These are phyloP conservation scores for Eidolon dupreanum DNA, from an alignment of 2,797 vertebrate species.

Conservation along the genomic window DNA sequence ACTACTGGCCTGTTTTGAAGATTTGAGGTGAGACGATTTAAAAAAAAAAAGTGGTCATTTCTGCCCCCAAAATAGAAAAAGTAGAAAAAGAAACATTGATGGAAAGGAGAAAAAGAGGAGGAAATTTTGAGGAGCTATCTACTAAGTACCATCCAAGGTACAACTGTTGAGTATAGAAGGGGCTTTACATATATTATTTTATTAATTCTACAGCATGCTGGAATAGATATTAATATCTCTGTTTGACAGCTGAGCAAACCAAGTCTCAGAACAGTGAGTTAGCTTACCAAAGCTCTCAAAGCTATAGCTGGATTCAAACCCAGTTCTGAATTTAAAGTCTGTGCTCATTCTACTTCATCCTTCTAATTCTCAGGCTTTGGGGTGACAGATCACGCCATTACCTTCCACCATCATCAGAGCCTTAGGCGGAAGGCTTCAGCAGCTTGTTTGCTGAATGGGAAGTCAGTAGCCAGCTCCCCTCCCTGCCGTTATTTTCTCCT, in stretches of 20 bases:
- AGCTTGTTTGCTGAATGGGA: background rate
- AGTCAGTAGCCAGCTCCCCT: background rate
- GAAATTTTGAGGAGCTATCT: background rate
- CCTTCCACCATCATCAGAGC: background rate
- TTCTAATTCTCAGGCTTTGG: background rate
- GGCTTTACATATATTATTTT: background rate
- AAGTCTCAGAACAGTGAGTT: background rate
- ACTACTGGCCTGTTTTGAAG: constrained; percentile 5
- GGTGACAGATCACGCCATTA: background rate
- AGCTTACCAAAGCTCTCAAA: background rate
- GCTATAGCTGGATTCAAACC: background rate
- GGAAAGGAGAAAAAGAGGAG: background rate
- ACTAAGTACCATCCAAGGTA: background rate
- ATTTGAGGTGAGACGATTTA: background rate
- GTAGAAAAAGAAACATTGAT: background rate
- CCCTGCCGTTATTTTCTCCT: background rate
- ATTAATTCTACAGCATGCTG: background rate
- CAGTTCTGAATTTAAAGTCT: background rate
- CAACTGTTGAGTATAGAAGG: background rate
- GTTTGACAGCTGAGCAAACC: background rate
- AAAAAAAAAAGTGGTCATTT: background rate
- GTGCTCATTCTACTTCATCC: background rate
- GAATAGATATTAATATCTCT: background rate
- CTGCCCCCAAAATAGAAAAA: background rate
- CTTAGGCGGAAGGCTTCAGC: background rate